Evolutionary conservation across 2,797 vertebrate species (phyloP), one percentile per base, ranked within the genome.

Genomic region (Hydrocynus forskahlii): DNA sequence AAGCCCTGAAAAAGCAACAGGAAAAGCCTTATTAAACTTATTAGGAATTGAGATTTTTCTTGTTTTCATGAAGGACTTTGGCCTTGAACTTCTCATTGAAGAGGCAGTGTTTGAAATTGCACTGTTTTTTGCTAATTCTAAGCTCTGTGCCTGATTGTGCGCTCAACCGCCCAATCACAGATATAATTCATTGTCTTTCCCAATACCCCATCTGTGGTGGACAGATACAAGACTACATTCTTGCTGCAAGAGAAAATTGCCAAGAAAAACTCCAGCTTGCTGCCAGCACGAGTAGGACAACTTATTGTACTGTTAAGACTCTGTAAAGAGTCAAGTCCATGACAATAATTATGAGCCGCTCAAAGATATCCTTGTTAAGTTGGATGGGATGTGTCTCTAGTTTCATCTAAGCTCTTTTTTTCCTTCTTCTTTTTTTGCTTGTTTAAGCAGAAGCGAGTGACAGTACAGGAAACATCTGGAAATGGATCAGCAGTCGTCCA

Each of bases 381-480:
- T 17, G 23, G 71, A 40, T 52, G 73, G 69, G 75, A 82, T 76
- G 43, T 77, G 45, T 83, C 75, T 80, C 43, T 79, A 59, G 48
- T 76, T 78, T 85, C 55, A 66, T 52, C 52, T 71, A 72, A 35
- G 25, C 38, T 3, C 7, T 38, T 62, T 7, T 13, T 5, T 64
- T 64, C 29, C 12, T 62, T 25, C 9, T 57, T 8, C 7, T 66
- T 66, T 83, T 81, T 75, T 70, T 57, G 75, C 74, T 75, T 38
- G 63, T 66, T 14, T 66, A 66, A 66, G 59, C 76, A 69, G 40
- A 78, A 63, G 50, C 68, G 66, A 84, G 70, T 74, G 75, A 72
- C 79, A 83, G 75, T 71, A 85, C 81, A 85, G 86, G 80, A 85
- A 87, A 85, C 86, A 87, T 87, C 86, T 87, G 86, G 86, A 87